Evolutionary conservation across 1,140 invertebrate genomes (phyloP).

Genomic region (Papilio aristodemus): DNA sequence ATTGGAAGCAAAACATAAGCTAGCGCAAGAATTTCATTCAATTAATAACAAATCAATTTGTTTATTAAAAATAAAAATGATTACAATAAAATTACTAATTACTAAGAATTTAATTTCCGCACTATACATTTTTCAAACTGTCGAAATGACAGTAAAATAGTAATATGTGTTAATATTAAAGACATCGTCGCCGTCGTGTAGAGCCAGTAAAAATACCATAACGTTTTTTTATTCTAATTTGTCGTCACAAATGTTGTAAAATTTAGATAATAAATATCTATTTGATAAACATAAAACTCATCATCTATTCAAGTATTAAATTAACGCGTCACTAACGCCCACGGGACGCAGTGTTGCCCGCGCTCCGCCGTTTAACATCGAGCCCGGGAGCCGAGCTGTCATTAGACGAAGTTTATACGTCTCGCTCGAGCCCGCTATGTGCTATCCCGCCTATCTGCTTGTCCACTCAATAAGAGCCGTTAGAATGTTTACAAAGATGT

Average conservation of each 20-base stretch:
- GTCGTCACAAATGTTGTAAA: background rate
- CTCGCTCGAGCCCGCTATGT: slow-evolving; percentile 15
- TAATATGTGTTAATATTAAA: background rate
- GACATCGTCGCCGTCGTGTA: background rate
- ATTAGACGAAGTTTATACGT: slow-evolving; percentile 23
- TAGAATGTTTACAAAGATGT: slow-evolving; percentile 27
- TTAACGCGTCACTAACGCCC: slow-evolving; percentile 19
- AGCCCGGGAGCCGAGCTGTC: slow-evolving; percentile 26
- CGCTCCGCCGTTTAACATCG: slow-evolving; percentile 10
- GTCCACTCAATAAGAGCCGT: slow-evolving; percentile 23
- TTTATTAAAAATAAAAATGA: background rate
- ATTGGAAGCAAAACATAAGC: background rate
- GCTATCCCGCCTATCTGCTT: slow-evolving; percentile 19
- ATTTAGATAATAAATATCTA: background rate
- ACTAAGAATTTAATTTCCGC: background rate
- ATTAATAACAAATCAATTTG: background rate
- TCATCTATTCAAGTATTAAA: slow-evolving; percentile 12
- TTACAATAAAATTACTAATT: background rate
- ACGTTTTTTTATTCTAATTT: slow-evolving; percentile 13
- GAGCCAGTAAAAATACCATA: slow-evolving; percentile 5
- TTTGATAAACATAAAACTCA: slow-evolving; percentile 18
- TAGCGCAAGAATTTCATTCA: background rate
- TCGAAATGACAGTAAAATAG: background rate
- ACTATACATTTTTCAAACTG: background rate
- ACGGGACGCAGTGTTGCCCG: slow-evolving; percentile 12